A percentile compares a stretch with the other conserved stretches of the same genome.
These are phyloP conservation scores for Biston betularia DNA, from an alignment of 2,888 invertebrate species.

Conservation along the genomic window DNA sequence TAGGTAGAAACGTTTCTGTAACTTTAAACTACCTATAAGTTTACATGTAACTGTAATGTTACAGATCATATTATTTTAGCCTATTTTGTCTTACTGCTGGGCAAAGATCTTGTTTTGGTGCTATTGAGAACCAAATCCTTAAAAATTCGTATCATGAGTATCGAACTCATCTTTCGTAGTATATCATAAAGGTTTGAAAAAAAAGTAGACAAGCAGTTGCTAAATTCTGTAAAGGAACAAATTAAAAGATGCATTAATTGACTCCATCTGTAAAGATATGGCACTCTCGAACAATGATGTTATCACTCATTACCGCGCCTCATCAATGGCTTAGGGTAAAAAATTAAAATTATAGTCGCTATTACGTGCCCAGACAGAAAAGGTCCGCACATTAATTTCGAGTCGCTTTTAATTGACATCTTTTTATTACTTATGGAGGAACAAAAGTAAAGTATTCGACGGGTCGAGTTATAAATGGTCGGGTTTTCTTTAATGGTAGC, in stretches of 20 bases:
- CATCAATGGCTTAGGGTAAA: constrained; percentile 35
- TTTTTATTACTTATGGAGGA: constrained; percentile 76
- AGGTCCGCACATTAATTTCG: constrained; percentile 67
- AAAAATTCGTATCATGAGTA: no score
- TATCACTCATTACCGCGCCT: constrained; percentile 31
- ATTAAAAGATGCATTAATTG: constrained; percentile 7
- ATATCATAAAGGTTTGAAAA: no score
- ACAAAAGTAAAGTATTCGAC: constrained; percentile 73
- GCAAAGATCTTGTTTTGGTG: no score
- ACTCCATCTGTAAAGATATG: constrained; percentile 16
- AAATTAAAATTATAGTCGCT: constrained; percentile 44
- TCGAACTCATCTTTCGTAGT: no score
- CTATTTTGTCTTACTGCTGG: no score
- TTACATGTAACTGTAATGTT: no score
- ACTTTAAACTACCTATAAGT: no score
- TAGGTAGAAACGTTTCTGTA: no score
- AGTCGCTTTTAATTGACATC: constrained; percentile 75
- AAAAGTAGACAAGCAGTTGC: background rate
- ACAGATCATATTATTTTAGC: no score
- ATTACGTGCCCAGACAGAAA: constrained; percentile 50
- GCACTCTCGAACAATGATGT: constrained; percentile 31
- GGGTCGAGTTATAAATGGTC: constrained; percentile 75
- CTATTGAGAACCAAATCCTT: no score
- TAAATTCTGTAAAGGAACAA: background rate
- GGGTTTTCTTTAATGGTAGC: constrained; percentile 77